phyloP scores from a whole-genome alignment of 2,113 vertebrate genomes.

The Cinclus cinclus region DNA sequence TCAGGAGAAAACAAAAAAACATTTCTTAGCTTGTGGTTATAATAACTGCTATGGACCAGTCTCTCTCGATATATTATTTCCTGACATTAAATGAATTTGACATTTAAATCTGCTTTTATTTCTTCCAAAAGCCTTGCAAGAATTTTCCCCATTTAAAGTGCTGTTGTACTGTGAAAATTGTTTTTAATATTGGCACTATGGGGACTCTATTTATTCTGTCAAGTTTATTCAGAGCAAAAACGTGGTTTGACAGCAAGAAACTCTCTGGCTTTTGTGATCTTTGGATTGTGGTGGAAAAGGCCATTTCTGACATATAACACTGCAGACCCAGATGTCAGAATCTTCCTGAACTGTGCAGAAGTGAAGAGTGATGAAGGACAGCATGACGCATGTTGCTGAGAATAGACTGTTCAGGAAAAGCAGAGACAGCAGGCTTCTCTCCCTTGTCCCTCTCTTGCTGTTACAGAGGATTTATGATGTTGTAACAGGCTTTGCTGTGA shows the following conservation, averaged over 20 bases:
- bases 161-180: neutral
- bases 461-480: neutral
- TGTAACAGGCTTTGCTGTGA: neutral
- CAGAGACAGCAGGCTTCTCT: neutral
- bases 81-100: conserved; percentile 11
- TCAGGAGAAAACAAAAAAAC: neutral
- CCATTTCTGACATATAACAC: neutral
- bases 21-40: neutral
- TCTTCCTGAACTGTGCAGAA: neutral
- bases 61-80: neutral
- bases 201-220: neutral
- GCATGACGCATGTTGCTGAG: neutral
- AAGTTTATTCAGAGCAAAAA: neutral
- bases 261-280: neutral
- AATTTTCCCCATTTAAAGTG: neutral
- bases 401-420: neutral
- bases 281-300: neutral
- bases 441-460: neutral
- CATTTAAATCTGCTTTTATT: conserved; percentile 32
- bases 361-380: neutral
- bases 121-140: neutral
- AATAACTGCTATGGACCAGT: neutral
- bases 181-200: neutral
- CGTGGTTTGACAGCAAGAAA: neutral
- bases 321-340: neutral